Evolutionary conservation across 2,888 invertebrate species (phyloP).

Genomic region (Xanthorhoe spadicearia): DNA sequence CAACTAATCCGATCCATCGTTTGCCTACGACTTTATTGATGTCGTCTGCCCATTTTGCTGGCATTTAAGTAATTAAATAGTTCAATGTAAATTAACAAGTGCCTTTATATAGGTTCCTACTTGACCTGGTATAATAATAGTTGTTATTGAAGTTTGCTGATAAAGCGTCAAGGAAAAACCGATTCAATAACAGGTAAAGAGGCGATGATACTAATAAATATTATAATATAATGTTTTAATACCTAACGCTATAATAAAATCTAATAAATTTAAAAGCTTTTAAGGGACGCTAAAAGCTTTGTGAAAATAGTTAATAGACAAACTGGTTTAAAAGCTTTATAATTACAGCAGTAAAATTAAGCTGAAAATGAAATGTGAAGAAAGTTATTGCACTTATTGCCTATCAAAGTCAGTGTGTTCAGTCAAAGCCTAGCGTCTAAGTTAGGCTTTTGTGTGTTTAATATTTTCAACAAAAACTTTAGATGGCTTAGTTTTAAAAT

Average conservation of each 20-base stretch:
- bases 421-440: neutral
- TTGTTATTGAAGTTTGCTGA: constrained; percentile 22
- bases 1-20: too few relatives aligned
- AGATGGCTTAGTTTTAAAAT: too few relatives aligned
- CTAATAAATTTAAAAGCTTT: neutral
- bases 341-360: neutral
- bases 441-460: too few relatives aligned
- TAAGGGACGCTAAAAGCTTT: neutral
- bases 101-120: constrained; percentile 7
- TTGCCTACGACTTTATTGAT: too few relatives aligned
- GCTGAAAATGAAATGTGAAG: neutral
- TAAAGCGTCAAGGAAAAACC: constrained; percentile 26
- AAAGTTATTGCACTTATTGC: neutral
- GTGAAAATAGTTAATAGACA: neutral
- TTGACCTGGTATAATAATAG: constrained; percentile 22
- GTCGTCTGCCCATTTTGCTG: too few relatives aligned
- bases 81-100: constrained; percentile 1
- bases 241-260: neutral
- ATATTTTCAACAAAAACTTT: too few relatives aligned
- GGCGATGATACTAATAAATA: constrained; percentile 12
- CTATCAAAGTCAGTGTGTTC: too few relatives aligned
- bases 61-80: neutral
- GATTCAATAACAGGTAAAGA: constrained; percentile 17
- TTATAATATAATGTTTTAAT: constrained; percentile 16
- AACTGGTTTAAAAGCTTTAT: neutral